Percentiles rank a stretch among this genome's conserved stretches.
Conservation (phyloP, 2,888 invertebrate species). For the Stenodema calcarata region DNA sequence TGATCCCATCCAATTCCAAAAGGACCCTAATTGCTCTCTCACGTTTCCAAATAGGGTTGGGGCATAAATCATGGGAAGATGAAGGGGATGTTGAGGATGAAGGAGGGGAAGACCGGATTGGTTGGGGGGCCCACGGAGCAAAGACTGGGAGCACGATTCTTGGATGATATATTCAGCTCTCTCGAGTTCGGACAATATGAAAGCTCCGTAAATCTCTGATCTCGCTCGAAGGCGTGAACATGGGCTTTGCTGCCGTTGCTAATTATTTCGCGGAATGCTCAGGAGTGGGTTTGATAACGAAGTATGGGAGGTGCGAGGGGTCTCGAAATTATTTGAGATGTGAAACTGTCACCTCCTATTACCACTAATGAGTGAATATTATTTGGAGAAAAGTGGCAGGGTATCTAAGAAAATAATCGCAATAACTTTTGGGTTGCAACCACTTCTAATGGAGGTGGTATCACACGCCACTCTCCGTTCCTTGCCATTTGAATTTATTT, state of each 20-base stretch:
- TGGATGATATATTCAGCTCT: slow-evolving; percentile 10
- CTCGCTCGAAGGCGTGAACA: not conserved
- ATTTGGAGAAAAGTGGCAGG: too few relatives aligned
- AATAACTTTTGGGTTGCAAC: too few relatives aligned
- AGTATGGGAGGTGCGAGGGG: not conserved
- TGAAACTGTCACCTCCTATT: too few relatives aligned
- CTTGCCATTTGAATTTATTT: too few relatives aligned
- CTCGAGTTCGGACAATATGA: slow-evolving; percentile 1
- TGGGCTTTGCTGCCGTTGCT: not conserved
- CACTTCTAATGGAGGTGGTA: too few relatives aligned
- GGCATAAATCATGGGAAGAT: slow-evolving; percentile 13
- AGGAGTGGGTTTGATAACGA: not conserved
- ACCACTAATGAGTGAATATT: too few relatives aligned
- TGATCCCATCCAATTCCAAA: slow-evolving; percentile 4
- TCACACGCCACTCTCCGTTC: too few relatives aligned
- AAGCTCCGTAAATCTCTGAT: not conserved
- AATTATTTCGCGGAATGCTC: not conserved
- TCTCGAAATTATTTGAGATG: too few relatives aligned
- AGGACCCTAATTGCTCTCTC: slow-evolving; percentile 13
- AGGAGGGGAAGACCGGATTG: not conserved
- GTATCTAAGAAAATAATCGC: too few relatives aligned
- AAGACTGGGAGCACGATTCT: slow-evolving; percentile 5
- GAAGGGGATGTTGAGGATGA: not conserved
- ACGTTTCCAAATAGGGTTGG: slow-evolving; percentile 6
- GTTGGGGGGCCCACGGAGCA: not conserved